Evolutionary conservation across 2,888 invertebrate genomes (phyloP), one percentile per base, ranked within the genome.

Genomic region (Philonicus albiceps): DNA sequence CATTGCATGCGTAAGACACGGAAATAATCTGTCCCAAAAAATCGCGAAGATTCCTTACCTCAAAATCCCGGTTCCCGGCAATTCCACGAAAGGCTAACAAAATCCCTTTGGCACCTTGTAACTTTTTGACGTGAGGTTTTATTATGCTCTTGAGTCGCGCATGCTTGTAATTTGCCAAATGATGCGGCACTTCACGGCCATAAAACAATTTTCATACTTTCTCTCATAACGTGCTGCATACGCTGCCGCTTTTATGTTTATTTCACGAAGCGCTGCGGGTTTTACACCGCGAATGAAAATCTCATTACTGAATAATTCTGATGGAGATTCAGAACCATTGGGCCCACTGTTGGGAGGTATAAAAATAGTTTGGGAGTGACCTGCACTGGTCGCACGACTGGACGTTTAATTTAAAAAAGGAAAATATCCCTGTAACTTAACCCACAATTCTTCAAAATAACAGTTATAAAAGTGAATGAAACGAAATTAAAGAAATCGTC

Each of bases 401-500:
- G 8, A 19, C 74, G n/a, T n/a, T 74, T 74, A 74, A 30, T 8
- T 74, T 74, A 74, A 74, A 31, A 74, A n/a, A 37, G 11, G 34
- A 8, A 55, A 55, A 55, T 55, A 16, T 72, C 49, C 22, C 75
- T 86, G 87, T 87, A 87, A 87, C 85, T 53, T 85, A 87, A 85
- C 87, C 87, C 40, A 43, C 78, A 87, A 87, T 87, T 87, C 85
- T 27, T 31, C 55, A 74, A 87, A 87, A 86, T 87, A 87, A 85
- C 86, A 87, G 87, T 86, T 87, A 86, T 86, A 87, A 73, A 49
- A 37, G 80, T 87, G 87, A 87, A 87, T 87, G 87, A 78, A 64
- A 86, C 73, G 16, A 75, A 83, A 83, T 30, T 75, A 73, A 53
- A 81, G 86, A 55, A 76, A 34, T 75, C 73, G 76, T 43, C 19